Evolutionary conservation across 2,113 vertebrate species (phyloP).

Genomic region (Orientallactaga bullata): DNA sequence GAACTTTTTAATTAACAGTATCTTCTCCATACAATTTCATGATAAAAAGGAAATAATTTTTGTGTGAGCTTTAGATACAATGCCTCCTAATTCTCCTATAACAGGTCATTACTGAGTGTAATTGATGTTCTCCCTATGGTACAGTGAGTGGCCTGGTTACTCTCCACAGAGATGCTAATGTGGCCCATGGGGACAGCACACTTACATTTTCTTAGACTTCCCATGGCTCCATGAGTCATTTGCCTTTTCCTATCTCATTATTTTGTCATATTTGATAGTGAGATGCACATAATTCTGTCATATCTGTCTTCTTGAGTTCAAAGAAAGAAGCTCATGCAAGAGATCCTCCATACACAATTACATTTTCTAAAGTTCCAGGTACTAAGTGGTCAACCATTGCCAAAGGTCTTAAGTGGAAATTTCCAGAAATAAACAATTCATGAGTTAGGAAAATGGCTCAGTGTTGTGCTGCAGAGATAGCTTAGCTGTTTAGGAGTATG

Average conservation of each 20-base stretch:
- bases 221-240: slow-evolving; percentile 11
- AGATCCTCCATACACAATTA: not conserved
- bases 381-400: not conserved
- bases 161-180: slow-evolving; percentile 51
- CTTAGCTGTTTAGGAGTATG: too few species aligned
- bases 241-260: slow-evolving; percentile 7
- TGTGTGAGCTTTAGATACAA: not conserved
- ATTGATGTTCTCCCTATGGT: slow-evolving; percentile 45
- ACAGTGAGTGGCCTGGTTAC: slow-evolving; percentile 20
- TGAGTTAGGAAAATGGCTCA: too few species aligned
- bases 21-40: slow-evolving; percentile 1
- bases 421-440: not conserved
- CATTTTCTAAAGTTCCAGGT: not conserved
- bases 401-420: not conserved
- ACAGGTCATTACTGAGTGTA: not conserved
- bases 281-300: slow-evolving; percentile 12
- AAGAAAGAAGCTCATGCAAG: not conserved
- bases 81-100: not conserved
- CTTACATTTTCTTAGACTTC: not conserved
- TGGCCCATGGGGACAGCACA: not conserved
- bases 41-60: slow-evolving; percentile 1
- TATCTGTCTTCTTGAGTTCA: not conserved
- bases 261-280: slow-evolving; percentile 3
- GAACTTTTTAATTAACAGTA: slow-evolving; percentile 9
- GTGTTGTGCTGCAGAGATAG: too few species aligned